phyloP scores from a whole-genome alignment of 2,888 invertebrate species.

The Seladonia tumulorum region DNA sequence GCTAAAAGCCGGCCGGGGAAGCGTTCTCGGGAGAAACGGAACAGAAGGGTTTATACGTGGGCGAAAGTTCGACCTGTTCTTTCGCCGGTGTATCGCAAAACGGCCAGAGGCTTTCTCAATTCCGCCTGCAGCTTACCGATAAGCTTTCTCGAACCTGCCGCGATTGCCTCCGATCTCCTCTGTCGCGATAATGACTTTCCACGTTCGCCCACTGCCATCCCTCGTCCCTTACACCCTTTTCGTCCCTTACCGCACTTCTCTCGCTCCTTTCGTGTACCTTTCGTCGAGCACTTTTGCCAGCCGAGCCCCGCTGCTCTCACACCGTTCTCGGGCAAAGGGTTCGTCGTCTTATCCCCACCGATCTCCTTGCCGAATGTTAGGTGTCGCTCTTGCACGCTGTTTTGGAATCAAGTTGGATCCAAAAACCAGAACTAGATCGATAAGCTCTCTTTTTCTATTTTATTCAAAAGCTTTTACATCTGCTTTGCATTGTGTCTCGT shows the following conservation, averaged over 20 bases:
- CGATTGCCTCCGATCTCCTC: conserved; percentile 70
- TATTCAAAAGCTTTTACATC: background rate
- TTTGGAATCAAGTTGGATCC: background rate
- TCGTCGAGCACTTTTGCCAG: background rate
- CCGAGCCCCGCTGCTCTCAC: background rate
- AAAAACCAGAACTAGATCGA: background rate
- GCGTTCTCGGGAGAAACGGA: conserved; percentile 24
- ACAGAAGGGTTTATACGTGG: conserved; percentile 15
- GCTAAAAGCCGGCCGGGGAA: conserved; percentile 3
- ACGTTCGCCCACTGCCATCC: conserved; percentile 34
- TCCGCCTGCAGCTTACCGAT: conserved; percentile 58
- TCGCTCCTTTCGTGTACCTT: background rate
- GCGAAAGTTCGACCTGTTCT: conserved; percentile 41
- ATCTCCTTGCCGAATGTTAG: background rate
- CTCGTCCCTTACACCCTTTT: background rate
- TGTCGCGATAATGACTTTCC: conserved; percentile 72
- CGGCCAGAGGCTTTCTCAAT: conserved; percentile 50
- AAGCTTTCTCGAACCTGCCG: conserved; percentile 58
- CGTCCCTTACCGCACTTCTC: background rate
- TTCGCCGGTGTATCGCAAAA: conserved; percentile 39
- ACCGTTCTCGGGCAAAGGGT: background rate
- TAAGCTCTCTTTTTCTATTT: background rate
- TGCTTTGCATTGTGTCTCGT: background rate
- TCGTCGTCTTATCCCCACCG: background rate
- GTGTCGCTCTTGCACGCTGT: conserved; percentile 1